phyloP scores from a whole-genome alignment of 2,888 invertebrate species.

The Galeruca laticollis region DNA sequence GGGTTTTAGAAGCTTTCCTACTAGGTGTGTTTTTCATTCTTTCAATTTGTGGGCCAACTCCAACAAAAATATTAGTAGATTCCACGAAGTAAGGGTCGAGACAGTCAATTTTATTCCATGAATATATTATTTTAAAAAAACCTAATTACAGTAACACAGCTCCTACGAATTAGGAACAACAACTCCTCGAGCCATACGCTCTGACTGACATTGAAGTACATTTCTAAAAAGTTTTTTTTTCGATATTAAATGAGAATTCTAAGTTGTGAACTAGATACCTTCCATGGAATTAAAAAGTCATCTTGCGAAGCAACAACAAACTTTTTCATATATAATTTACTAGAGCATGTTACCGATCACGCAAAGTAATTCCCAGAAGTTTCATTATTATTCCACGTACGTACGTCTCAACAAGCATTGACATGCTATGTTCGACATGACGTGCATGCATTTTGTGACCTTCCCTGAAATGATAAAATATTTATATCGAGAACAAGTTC shows the following conservation, averaged over 20 bases:
- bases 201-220: too few relatives aligned
- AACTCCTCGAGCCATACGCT: too few relatives aligned
- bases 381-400: neutral
- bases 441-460: neutral
- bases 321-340: neutral
- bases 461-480: neutral
- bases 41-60: too few relatives aligned
- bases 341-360: slow-evolving; percentile 2
- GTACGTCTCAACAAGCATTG: neutral
- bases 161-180: too few relatives aligned
- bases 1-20: neutral
- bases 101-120: too few relatives aligned
- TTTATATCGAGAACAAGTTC: neutral
- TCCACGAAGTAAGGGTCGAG: too few relatives aligned
- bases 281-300: neutral
- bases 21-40: neutral
- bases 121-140: too few relatives aligned
- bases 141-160: too few relatives aligned
- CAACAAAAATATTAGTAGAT: too few relatives aligned
- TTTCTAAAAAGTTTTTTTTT: neutral
- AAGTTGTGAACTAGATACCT: neutral
- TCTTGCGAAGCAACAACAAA: neutral
- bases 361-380: slow-evolving; percentile 1
- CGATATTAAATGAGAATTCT: neutral
- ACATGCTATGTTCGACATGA: slow-evolving; percentile 1